Percentiles rank a stretch among this genome's conserved stretches.
Evolutionary conservation across 2,797 vertebrate species (phyloP).

Genomic region (Melanotaenia trifasciata): DNA sequence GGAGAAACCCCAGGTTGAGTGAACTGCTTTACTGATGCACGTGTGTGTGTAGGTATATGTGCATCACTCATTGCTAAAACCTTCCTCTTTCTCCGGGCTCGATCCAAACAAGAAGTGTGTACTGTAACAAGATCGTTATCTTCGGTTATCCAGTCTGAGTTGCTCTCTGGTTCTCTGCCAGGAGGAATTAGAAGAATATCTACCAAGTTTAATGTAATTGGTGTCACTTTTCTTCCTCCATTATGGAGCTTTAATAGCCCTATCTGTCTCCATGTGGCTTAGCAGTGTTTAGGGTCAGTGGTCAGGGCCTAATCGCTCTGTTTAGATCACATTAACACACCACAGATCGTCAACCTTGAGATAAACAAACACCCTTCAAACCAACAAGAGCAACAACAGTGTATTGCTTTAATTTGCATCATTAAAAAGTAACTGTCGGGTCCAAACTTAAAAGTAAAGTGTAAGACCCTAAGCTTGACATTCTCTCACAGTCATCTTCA

Average conservation of each 20-base stretch:
- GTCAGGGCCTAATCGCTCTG: slow-evolving; percentile 68
- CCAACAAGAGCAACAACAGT: slow-evolving; percentile 42
- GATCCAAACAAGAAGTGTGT: slow-evolving; percentile 51
- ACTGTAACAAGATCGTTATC: slow-evolving; percentile 83
- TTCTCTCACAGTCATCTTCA: slow-evolving; percentile 3
- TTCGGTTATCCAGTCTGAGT: slow-evolving; percentile 70
- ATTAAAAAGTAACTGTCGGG: slow-evolving; percentile 58
- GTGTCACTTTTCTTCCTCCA: slow-evolving; percentile 77
- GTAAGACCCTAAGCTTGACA: slow-evolving; percentile 27
- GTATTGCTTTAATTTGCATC: slow-evolving; percentile 53
- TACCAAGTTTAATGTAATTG: slow-evolving; percentile 84
- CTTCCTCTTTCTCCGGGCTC: slow-evolving; percentile 49
- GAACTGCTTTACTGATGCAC: slow-evolving; percentile 42
- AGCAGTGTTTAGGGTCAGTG: slow-evolving; percentile 76
- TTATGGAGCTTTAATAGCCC: slow-evolving; percentile 79
- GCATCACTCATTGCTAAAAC: slow-evolving; percentile 40
- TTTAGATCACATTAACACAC: slow-evolving; percentile 68
- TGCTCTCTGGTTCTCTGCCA: slow-evolving; percentile 73
- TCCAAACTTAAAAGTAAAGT: slow-evolving; percentile 2
- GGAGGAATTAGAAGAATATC: slow-evolving; percentile 79
- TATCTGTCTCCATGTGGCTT: slow-evolving; percentile 80
- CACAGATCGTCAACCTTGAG: slow-evolving; percentile 43
- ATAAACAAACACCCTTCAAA: slow-evolving; percentile 66
- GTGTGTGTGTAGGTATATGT: slow-evolving; percentile 9
- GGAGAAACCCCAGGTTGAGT: slow-evolving; percentile 31